These are phyloP conservation scores for Fulmarus glacialis DNA, from an alignment of 2,113 vertebrate genomes.

Conservation along the genomic window DNA sequence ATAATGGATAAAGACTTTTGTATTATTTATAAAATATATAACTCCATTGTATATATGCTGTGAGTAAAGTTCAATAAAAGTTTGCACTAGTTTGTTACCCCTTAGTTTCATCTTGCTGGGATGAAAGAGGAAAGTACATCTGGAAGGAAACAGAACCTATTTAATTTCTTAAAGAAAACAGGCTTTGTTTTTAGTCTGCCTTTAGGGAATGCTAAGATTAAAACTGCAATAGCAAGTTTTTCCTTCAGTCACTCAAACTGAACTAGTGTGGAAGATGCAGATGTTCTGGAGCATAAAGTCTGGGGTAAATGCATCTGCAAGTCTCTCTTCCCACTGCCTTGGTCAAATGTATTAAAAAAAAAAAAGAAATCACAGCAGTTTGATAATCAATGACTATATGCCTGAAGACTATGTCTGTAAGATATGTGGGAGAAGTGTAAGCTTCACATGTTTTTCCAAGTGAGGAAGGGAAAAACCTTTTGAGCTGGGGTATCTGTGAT, in stretches of 20 bases:
- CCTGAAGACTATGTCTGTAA: neutral
- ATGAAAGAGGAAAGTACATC: neutral
- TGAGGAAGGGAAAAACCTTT: neutral
- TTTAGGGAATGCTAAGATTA: neutral
- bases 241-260: neutral
- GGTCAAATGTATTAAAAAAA: neutral
- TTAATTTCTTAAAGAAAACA: neutral
- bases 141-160: neutral
- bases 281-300: neutral
- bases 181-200: neutral
- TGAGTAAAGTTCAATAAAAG: slow-evolving; percentile 57
- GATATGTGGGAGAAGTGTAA: neutral
- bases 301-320: neutral
- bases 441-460: rapidly evolving
- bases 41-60: neutral
- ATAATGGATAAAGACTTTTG: slow-evolving; percentile 65
- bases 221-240: neutral
- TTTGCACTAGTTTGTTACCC: slow-evolving; percentile 1
- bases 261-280: neutral
- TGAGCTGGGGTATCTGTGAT: no score
- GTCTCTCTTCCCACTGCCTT: neutral
- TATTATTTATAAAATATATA: slow-evolving; percentile 47
- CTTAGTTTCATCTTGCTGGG: neutral
- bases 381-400: neutral
- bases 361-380: neutral